Percentiles rank a stretch among this genome's conserved stretches.
Evolutionary conservation across 2,113 vertebrate species (phyloP).

Genomic region (Callipepla californica): DNA sequence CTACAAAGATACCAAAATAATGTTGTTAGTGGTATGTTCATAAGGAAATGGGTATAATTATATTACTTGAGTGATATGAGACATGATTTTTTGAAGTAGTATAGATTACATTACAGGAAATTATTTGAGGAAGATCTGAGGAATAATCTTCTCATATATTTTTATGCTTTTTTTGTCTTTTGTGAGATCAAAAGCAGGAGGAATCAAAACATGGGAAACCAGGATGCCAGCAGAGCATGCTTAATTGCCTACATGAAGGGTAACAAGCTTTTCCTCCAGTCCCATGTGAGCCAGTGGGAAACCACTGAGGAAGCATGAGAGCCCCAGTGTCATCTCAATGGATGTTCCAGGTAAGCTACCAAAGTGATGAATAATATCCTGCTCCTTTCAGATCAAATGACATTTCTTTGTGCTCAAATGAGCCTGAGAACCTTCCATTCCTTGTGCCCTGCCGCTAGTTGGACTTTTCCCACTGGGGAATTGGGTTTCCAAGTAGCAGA

Average conservation of each 20-base stretch:
- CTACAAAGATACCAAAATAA: slow-evolving; percentile 7
- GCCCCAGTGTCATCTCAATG: accelerated
- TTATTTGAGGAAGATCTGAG: neutral
- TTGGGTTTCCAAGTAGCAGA: neutral
- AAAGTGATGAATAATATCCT: too few species aligned
- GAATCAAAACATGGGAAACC: neutral
- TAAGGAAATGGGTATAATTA: neutral
- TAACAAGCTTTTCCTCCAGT: neutral
- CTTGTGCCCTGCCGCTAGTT: neutral
- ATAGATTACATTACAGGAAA: neutral
- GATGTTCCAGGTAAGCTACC: neutral
- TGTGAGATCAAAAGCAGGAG: neutral
- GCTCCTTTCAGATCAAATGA: neutral
- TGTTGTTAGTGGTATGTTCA: neutral
- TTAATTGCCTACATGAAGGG: neutral
- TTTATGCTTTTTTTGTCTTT: neutral
- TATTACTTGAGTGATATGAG: neutral
- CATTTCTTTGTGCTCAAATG: accelerated
- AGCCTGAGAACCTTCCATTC: neutral
- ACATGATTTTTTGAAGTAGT: neutral
- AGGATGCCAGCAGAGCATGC: neutral
- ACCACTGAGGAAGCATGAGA: accelerated
- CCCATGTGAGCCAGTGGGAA: accelerated
- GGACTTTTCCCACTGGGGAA: accelerated
- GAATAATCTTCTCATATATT: neutral